Base-by-base conservation (phyloP, 2,797 vertebrate genomes). In the Protosalanx chinensis region DNA sequence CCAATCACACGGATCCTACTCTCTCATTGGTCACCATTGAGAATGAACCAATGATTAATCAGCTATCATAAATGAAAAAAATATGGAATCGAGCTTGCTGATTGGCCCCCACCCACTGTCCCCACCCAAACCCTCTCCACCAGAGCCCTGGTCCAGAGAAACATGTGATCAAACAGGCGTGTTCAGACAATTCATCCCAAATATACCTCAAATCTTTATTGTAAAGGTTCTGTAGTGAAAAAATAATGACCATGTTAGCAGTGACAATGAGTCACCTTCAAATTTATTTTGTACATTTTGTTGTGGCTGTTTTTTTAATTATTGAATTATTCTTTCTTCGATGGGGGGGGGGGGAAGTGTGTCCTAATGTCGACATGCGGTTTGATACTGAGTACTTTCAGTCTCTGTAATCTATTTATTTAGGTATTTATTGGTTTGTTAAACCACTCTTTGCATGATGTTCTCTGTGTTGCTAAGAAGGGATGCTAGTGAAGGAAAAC, bases 181-280 rank as follows among this genome's bases (percentile, higher is more conserved):
- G 91, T 96, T 88, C 96, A 94, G 95, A 96, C 95, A 97, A 96
- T 95, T 96, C 95, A 96, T 95, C 95, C 95, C 93, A 94, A 94
- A 99, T 96, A 99, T 98, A 99, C 97, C 97, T 98, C 97, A 99
- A 96, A 96, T 95, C 95, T 96, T 96, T 96, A 95, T 93, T 95
- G 95, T 97, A 96, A 96, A 95, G 94, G 93, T 95, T 95, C 94
- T 93, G 93, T 97, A 95, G 95, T 92, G 90, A 90, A 89, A 90
- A 83, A 90, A 89, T 89, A 90, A 90, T 85, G 85, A 90, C 76
- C 90, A 92, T 89, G 81, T 76, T 88, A 90, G 85, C 88, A 85
- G 89, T 85, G 87, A 87, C 83, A 85, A 77, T 81, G 69, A 86
- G 84, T 91, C 81, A 88, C 91, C 75, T 78, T 84, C 81, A 90